Conservation (phyloP, 2,888 invertebrate species). For the Parnassius mnemosyne region DNA sequence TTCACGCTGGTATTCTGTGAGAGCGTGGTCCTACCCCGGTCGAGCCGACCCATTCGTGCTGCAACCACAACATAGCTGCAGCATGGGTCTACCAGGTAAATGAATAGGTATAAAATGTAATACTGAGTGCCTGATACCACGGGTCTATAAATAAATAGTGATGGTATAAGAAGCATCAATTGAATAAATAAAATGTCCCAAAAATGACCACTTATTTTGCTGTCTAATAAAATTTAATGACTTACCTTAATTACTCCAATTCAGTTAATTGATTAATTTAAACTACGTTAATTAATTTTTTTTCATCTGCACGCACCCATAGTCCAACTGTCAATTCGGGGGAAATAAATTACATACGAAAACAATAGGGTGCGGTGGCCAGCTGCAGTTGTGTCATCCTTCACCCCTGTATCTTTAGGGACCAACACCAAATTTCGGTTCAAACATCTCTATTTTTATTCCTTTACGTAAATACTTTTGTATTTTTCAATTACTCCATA, state of each 20-base stretch:
- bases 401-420: conserved; percentile 7
- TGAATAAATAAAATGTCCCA: no score
- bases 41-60: no score
- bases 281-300: neutral
- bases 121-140: no score
- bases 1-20: no score
- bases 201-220: no score
- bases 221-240: no score
- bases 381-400: conserved; percentile 19
- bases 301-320: conserved; percentile 11
- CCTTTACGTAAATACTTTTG: neutral
- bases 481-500: neutral
- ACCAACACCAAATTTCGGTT: neutral
- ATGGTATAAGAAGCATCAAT: no score
- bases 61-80: no score
- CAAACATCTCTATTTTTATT: neutral
- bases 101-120: no score
- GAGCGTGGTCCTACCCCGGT: no score
- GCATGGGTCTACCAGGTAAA: no score
- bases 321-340: conserved; percentile 15
- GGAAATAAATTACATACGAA: conserved; percentile 20
- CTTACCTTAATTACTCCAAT: neutral
- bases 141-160: no score
- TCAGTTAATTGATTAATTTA: conserved; percentile 1
- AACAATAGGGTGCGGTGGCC: conserved; percentile 21